Evolutionary conservation across 2,113 vertebrate species (phyloP).

Genomic region (Trematocara macrostoma): DNA sequence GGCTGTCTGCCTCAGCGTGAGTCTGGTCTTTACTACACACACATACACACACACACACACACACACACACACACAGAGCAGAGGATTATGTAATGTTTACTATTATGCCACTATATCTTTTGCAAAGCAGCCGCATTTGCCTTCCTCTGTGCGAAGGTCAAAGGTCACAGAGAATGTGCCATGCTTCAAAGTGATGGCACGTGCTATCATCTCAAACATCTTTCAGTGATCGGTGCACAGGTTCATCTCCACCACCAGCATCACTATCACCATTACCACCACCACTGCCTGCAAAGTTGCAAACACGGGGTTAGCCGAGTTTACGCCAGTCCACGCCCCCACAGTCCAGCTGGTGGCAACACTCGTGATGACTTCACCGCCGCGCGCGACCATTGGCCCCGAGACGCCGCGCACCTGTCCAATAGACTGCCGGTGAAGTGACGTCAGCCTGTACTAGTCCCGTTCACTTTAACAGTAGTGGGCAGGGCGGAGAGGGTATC

Average conservation of each 20-base stretch:
- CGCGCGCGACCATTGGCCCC: conserved; percentile 62
- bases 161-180: not conserved
- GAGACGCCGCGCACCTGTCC: conserved; percentile 39
- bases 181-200: not conserved
- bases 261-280: not conserved
- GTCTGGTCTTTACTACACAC: conserved; percentile 23
- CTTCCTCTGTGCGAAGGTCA: not conserved
- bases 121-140: not conserved
- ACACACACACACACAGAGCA: not conserved
- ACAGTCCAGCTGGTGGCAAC: conserved; percentile 82
- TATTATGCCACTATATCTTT: conserved; percentile 26
- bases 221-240: not conserved
- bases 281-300: conserved; percentile 40
- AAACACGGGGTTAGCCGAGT: conserved; percentile 72
- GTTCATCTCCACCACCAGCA: not conserved
- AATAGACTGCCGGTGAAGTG: conserved; percentile 63
- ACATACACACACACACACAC: not conserved
- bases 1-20: conserved; percentile 25
- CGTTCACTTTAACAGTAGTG: conserved; percentile 51
- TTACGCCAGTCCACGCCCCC: conserved; percentile 75
- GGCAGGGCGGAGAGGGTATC: conserved; percentile 50
- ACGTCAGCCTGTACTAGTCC: conserved; percentile 64
- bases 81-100: conserved; percentile 68
- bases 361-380: conserved; percentile 77
- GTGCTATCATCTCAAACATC: not conserved